Conservation (phyloP, 2,888 invertebrate species). For the Epirrhoe tristata region DNA sequence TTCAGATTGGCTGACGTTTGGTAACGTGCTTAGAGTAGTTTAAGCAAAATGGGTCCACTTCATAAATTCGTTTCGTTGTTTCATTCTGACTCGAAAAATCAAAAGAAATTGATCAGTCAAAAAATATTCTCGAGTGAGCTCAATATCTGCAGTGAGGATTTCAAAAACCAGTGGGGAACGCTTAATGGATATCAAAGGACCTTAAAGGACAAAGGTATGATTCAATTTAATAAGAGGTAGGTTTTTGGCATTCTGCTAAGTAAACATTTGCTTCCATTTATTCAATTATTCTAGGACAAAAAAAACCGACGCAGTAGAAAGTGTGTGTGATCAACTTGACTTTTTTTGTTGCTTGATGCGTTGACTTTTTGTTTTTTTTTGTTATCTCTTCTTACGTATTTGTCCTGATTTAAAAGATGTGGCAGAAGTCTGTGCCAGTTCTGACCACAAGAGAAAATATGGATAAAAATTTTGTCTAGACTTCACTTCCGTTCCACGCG, state of each 20-base stretch:
- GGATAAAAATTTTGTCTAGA: slow-evolving; percentile 31
- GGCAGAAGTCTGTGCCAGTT: slow-evolving; percentile 11
- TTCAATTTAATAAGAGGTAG: not conserved
- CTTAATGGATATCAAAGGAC: slow-evolving; percentile 76
- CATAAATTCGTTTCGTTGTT: slow-evolving; percentile 87
- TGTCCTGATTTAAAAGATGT: not conserved
- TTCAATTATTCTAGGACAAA: not conserved
- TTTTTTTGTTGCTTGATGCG: not conserved
- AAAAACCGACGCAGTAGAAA: not conserved
- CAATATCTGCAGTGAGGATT: slow-evolving; percentile 76
- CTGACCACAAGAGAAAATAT: slow-evolving; percentile 31
- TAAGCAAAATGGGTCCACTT: slow-evolving; percentile 83
- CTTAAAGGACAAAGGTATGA: slow-evolving; percentile 64
- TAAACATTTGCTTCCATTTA: not conserved
- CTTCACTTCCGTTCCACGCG: slow-evolving; percentile 38
- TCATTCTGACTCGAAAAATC: slow-evolving; percentile 83
- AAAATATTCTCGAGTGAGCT: slow-evolving; percentile 86
- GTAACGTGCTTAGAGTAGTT: not conserved
- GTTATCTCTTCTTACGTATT: not conserved
- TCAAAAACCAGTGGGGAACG: slow-evolving; percentile 84
- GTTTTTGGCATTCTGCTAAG: no score
- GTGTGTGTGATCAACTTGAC: not conserved
- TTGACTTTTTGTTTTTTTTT: not conserved
- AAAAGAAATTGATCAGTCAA: slow-evolving; percentile 71
- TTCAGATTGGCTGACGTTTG: slow-evolving; percentile 7